Conservation (phyloP, 1,140 invertebrate species). For the Drosophila sp. region DNA sequence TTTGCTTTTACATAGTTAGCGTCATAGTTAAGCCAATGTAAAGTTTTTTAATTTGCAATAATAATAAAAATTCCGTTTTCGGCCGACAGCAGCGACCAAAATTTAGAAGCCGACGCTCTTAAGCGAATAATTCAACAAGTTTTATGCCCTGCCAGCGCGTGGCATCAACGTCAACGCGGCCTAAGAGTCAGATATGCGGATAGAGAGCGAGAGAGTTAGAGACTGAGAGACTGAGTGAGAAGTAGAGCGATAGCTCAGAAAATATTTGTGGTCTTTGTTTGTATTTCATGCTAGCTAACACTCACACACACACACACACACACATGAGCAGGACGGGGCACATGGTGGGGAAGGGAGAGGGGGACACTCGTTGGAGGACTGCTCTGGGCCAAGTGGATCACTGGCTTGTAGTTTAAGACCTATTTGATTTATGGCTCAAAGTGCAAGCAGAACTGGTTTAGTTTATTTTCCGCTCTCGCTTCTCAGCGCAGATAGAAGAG, state of each 20-base stretch:
- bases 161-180: constrained; percentile 10
- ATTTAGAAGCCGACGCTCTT: constrained; percentile 28
- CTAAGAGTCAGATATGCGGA: background rate
- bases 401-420: constrained; percentile 47
- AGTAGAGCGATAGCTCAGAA: constrained; percentile 6
- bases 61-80: constrained; percentile 76
- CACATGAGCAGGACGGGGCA: constrained; percentile 20
- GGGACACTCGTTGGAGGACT: no score
- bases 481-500: background rate
- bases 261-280: constrained; percentile 70
- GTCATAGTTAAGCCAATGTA: constrained; percentile 78
- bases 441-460: constrained; percentile 18
- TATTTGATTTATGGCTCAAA: constrained; percentile 69
- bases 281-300: constrained; percentile 52
- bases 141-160: constrained; percentile 64
- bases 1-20: constrained; percentile 76
- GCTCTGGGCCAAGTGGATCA: constrained; percentile 29
- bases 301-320: constrained; percentile 15
- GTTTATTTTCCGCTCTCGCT: background rate
- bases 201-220: background rate
- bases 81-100: constrained; percentile 40
- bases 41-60: constrained; percentile 83
- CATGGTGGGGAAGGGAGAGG: background rate
- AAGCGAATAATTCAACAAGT: constrained; percentile 78
- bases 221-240: background rate